These are phyloP conservation scores for Acronicta psi DNA, from an alignment of 2,888 invertebrate genomes.

Conservation along the genomic window DNA sequence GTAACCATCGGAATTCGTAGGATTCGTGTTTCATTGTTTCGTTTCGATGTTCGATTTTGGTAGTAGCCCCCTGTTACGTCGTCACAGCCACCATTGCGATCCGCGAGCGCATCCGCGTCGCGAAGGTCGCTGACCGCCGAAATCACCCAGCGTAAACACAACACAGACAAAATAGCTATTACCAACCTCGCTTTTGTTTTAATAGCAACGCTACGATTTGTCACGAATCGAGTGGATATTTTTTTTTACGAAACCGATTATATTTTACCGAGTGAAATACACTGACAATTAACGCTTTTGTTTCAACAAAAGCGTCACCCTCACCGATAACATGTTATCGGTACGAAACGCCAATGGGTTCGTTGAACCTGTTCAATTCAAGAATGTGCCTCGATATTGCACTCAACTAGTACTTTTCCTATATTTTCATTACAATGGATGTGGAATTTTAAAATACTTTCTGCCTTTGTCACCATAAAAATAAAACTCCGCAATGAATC, in stretches of 20 bases:
- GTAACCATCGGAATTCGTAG: too few species aligned
- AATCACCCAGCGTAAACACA: constrained; percentile 80
- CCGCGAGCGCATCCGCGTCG: constrained; percentile 74
- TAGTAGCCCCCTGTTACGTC: constrained; percentile 53
- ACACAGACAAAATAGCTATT: constrained; percentile 49
- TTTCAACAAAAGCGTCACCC: constrained; percentile 34
- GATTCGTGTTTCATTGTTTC: too few species aligned
- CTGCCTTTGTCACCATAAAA: constrained; percentile 59
- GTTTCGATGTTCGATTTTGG: too few species aligned
- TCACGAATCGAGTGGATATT: constrained; percentile 21
- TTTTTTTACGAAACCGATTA: constrained; percentile 16
- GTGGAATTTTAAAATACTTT: constrained; percentile 55
- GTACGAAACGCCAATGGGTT: constrained; percentile 59
- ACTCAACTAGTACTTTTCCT: constrained; percentile 34
- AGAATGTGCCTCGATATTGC: constrained; percentile 60
- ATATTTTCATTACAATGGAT: constrained; percentile 39
- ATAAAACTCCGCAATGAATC: constrained; percentile 77
- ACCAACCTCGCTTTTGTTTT: constrained; percentile 11
- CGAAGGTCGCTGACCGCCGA: constrained; percentile 85
- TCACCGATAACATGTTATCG: constrained; percentile 65
- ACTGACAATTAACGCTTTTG: constrained; percentile 23
- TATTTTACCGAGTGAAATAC: constrained; percentile 8
- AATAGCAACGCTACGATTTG: constrained; percentile 17
- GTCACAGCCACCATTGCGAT: constrained; percentile 50
- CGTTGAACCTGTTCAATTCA: constrained; percentile 67